These are phyloP conservation scores for Cephus runcator DNA, from an alignment of 2,888 invertebrate genomes.

Conservation along the genomic window DNA sequence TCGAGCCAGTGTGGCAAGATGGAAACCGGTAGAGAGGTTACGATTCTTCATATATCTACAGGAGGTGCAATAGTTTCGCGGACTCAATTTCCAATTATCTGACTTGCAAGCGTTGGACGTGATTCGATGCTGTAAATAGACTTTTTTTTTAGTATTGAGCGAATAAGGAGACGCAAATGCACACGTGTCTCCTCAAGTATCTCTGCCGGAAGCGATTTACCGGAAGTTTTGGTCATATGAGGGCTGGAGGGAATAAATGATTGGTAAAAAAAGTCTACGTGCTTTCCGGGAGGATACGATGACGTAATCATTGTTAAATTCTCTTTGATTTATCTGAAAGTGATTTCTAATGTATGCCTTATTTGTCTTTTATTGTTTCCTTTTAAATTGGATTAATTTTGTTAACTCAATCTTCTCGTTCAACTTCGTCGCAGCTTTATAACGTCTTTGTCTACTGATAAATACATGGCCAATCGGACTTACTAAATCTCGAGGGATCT, in stretches of 20 bases:
- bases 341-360: not conserved
- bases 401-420: not conserved
- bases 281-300: not conserved
- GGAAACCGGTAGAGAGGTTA: not conserved
- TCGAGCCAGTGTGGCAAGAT: not conserved
- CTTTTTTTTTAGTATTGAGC: not conserved
- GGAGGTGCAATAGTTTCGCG: not conserved
- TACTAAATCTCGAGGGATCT: not conserved
- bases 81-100: not conserved
- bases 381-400: not conserved
- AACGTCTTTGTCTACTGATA: not conserved
- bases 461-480: not conserved
- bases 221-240: not conserved
- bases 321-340: not conserved
- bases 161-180: not conserved
- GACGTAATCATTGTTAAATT: not conserved
- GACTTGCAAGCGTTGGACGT: not conserved
- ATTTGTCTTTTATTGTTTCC: not conserved
- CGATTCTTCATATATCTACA: not conserved
- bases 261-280: not conserved
- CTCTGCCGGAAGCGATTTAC: not conserved
- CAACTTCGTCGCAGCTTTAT: not conserved
- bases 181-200: not conserved
- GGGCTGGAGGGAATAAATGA: not conserved
- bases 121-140: not conserved